Conservation (phyloP, 2,797 vertebrate genomes). For the Aviceda cuculoides region DNA sequence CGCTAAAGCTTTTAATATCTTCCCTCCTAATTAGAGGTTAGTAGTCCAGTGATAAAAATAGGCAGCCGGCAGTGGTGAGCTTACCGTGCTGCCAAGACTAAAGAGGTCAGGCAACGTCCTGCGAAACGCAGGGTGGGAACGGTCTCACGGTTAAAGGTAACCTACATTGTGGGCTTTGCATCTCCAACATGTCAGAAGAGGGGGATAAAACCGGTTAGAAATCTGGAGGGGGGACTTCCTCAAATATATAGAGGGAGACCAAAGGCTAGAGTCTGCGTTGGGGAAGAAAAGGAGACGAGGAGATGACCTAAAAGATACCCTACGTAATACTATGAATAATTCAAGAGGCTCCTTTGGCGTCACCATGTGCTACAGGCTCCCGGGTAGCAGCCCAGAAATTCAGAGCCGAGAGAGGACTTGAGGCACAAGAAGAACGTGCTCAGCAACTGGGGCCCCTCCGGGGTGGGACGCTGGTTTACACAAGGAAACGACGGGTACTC, state of each 20-base stretch:
- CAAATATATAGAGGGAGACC: neutral
- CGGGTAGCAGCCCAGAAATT: neutral
- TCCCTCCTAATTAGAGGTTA: conserved; percentile 47
- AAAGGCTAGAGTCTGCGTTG: neutral
- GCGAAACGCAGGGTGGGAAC: neutral
- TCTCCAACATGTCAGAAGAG: accelerated
- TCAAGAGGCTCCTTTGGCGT: neutral
- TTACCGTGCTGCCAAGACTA: neutral
- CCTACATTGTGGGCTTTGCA: neutral
- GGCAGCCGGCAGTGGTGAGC: neutral
- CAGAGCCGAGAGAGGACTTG: neutral
- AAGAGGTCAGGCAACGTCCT: neutral
- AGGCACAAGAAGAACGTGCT: neutral
- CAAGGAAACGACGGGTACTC: accelerated
- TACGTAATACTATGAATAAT: neutral
- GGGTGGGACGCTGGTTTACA: neutral
- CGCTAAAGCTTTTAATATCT: conserved; percentile 22
- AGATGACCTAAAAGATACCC: neutral
- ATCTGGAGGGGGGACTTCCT: neutral
- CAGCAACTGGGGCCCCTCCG: neutral
- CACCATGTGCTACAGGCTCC: neutral
- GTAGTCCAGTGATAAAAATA: conserved; percentile 49
- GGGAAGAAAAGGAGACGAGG: neutral
- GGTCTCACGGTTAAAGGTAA: neutral
- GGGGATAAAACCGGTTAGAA: neutral